phyloP scores from a whole-genome alignment of 2,113 vertebrate genomes.

The Corythaeola cristata region DNA sequence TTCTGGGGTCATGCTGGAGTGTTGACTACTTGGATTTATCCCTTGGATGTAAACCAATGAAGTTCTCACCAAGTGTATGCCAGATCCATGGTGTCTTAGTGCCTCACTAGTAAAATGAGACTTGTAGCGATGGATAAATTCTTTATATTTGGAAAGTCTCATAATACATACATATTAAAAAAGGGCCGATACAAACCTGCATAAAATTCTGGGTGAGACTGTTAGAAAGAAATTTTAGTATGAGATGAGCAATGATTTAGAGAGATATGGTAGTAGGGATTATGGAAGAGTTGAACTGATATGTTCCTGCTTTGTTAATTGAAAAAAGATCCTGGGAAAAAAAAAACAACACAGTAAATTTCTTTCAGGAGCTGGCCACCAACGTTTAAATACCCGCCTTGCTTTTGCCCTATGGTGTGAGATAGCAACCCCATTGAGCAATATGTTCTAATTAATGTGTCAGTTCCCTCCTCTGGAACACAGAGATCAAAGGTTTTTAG shows the following conservation, averaged over 20 bases:
- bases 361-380: background rate
- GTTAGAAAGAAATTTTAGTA: background rate
- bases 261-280: background rate
- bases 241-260: background rate
- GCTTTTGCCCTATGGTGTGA: background rate
- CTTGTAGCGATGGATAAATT: background rate
- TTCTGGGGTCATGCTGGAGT: background rate
- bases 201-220: background rate
- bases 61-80: background rate
- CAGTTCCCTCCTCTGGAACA: background rate
- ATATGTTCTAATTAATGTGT: constrained; percentile 1
- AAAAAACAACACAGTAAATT: background rate
- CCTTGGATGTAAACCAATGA: background rate
- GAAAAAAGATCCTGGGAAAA: background rate
- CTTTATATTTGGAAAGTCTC: background rate
- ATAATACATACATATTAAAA: background rate
- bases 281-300: background rate
- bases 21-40: background rate
- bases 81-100: background rate
- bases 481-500: constrained; percentile 28
- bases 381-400: background rate
- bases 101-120: background rate
- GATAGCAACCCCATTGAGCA: background rate
- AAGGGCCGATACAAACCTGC: background rate
- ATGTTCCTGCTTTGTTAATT: background rate